phyloP scores from a whole-genome alignment of 1,140 invertebrate genomes.

The Nilaparvata lugens region DNA sequence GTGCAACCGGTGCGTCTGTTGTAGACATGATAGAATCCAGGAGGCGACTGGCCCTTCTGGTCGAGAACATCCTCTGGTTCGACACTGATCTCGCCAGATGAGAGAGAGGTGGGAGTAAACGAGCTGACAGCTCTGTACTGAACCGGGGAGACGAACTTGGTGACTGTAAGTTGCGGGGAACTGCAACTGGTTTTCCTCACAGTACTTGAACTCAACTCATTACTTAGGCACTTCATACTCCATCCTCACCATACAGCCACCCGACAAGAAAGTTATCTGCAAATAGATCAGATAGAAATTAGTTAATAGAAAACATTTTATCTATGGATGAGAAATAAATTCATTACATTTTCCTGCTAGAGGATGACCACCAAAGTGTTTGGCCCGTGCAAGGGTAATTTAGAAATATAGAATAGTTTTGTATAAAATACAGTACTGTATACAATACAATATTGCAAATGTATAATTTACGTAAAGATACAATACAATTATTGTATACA shows the following conservation, averaged over 20 bases:
- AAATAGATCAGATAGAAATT: too few species aligned
- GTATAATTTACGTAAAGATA: too few species aligned
- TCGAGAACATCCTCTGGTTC: background rate
- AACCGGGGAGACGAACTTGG: background rate
- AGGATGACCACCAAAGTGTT: too few species aligned
- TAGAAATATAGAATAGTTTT: too few species aligned
- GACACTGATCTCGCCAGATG: background rate
- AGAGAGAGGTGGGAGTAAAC: background rate
- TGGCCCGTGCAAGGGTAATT: too few species aligned
- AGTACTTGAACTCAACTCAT: background rate
- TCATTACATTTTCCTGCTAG: too few species aligned
- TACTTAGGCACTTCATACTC: background rate
- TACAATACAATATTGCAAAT: too few species aligned
- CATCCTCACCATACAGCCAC: background rate
- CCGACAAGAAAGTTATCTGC: too few species aligned
- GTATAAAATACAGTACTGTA: too few species aligned
- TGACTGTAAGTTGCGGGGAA: background rate
- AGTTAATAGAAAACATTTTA: too few species aligned
- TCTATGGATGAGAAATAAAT: too few species aligned
- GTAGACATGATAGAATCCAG: conserved; percentile 25
- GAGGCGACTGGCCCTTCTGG: background rate
- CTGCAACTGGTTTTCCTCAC: background rate
- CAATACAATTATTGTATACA: too few species aligned
- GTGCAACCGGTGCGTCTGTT: conserved; percentile 27
- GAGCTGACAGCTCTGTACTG: background rate